Percentiles rank a stretch among this genome's conserved stretches.
These are phyloP conservation scores for Encarsia formosa DNA, from an alignment of 2,888 invertebrate genomes.

Conservation along the genomic window DNA sequence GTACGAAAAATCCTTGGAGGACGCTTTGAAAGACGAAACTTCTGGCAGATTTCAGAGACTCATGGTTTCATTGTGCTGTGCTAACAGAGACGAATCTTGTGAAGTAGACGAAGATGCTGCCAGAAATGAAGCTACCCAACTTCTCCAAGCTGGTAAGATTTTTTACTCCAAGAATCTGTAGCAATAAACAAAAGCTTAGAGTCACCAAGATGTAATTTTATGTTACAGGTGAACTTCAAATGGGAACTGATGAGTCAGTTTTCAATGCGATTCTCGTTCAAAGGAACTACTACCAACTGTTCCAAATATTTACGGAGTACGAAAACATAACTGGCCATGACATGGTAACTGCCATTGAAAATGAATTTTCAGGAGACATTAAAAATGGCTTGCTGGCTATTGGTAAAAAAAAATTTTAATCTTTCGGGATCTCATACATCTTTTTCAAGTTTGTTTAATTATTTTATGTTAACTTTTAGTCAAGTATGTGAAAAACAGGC, in stretches of 20 bases:
- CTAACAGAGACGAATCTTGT: conserved; percentile 76
- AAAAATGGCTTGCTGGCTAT: conserved; percentile 78
- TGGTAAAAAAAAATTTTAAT: conserved; percentile 44
- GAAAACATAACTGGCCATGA: conserved; percentile 72
- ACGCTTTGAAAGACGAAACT: conserved; percentile 81
- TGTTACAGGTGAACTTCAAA: conserved; percentile 54
- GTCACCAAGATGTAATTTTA: not conserved
- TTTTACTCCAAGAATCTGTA: not conserved
- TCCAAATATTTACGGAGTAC: conserved; percentile 65
- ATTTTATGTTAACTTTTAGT: conserved; percentile 51
- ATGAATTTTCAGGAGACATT: conserved; percentile 80
- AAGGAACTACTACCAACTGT: conserved; percentile 66
- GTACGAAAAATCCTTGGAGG: conserved; percentile 73
- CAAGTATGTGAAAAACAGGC: conserved; percentile 73
- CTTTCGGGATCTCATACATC: not conserved
- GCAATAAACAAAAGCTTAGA: not conserved
- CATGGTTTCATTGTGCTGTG: conserved; percentile 79
- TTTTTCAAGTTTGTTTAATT: conserved; percentile 3
- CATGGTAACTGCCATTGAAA: conserved; percentile 73
- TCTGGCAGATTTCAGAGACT: conserved; percentile 88
- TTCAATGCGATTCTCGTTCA: conserved; percentile 82
- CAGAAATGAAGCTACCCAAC: conserved; percentile 74
- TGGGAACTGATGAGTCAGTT: conserved; percentile 82
- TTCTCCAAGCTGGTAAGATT: conserved; percentile 68
- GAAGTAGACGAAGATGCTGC: conserved; percentile 69